Evolutionary conservation across 2,888 invertebrate species (phyloP).

Genomic region (Acronicta leporina): DNA sequence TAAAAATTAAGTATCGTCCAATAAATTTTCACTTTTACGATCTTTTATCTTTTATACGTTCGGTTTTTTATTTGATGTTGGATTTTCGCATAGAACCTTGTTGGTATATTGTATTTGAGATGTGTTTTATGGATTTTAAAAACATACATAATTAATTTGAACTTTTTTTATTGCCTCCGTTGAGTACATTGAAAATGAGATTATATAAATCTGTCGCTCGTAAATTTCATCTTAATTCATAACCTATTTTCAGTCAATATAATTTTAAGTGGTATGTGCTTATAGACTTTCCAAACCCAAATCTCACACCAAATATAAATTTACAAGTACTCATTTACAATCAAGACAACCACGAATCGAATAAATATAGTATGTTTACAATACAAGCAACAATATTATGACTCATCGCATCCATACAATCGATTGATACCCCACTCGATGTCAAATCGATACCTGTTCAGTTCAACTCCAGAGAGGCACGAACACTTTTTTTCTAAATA

Average conservation of each 20-base stretch:
- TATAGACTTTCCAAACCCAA: constrained; percentile 9
- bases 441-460: constrained; percentile 66
- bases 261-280: not conserved
- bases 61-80: constrained; percentile 31
- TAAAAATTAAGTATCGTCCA: constrained; percentile 63
- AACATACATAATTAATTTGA: constrained; percentile 1
- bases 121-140: constrained; percentile 29
- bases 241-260: not conserved
- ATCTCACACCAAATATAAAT: constrained; percentile 27
- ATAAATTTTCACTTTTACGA: constrained; percentile 61
- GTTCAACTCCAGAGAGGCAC: constrained; percentile 60
- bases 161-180: not conserved
- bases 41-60: constrained; percentile 38
- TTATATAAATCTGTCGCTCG: not conserved
- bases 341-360: constrained; percentile 43
- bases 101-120: constrained; percentile 21
- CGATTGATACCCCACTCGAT: constrained; percentile 74
- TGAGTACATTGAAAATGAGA: not conserved
- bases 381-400: constrained; percentile 66
- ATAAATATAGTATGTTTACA: constrained; percentile 54
- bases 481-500: constrained; percentile 81
- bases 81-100: constrained; percentile 39
- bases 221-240: not conserved
- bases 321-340: constrained; percentile 48
- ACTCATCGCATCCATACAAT: constrained; percentile 66